Conservation (phyloP, 2,797 vertebrate species). For the Characodon lateralis region DNA sequence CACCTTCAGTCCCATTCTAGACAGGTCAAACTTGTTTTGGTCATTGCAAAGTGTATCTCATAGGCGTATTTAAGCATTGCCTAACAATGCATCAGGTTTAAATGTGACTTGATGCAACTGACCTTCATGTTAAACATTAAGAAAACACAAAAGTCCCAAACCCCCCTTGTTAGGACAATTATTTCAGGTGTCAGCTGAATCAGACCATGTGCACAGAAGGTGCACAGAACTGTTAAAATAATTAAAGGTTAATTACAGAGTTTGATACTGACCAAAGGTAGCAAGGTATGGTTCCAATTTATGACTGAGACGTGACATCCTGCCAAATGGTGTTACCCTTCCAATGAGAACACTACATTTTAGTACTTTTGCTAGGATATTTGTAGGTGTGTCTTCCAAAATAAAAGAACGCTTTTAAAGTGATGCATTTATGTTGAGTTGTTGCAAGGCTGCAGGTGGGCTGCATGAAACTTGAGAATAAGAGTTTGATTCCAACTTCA, state of each 20-base stretch:
- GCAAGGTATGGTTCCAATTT: not conserved
- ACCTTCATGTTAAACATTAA: constrained; percentile 1
- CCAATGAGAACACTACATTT: not conserved
- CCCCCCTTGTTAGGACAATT: constrained; percentile 3
- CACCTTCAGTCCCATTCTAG: not conserved
- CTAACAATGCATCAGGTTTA: not conserved
- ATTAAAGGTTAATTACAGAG: constrained; percentile 29
- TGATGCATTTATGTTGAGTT: not conserved
- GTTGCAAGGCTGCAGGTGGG: not conserved
- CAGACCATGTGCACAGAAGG: constrained; percentile 13
- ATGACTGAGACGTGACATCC: not conserved
- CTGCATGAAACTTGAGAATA: not conserved
- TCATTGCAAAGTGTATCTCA: not conserved
- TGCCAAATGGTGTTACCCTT: not conserved
- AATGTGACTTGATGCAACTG: not conserved
- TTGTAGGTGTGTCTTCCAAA: not conserved
- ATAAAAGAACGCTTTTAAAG: not conserved
- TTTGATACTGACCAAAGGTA: not conserved
- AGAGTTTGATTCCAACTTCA: not conserved
- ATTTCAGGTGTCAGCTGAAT: constrained; percentile 28
- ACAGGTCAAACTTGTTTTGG: not conserved
- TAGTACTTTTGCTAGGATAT: not conserved
- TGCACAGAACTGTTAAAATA: constrained; percentile 15
- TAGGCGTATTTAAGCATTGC: not conserved
- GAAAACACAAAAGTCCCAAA: not conserved